Conservation (phyloP, 2,113 vertebrate species). For the Menidia beryllina region DNA sequence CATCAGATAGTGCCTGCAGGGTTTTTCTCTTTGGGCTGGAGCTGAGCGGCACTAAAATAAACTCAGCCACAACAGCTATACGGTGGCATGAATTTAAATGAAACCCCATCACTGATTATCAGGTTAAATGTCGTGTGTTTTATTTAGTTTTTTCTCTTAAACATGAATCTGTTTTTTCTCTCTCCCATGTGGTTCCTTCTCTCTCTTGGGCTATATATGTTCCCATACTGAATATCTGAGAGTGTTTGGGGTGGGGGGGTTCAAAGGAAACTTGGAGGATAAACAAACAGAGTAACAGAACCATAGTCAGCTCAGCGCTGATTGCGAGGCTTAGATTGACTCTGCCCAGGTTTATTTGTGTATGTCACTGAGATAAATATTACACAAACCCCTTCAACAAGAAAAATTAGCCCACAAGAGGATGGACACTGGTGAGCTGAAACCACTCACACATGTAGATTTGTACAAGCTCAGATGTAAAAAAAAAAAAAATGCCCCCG, state of each 20-base stretch:
- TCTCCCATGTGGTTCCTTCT: constrained; percentile 40
- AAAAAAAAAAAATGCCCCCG: constrained; percentile 28
- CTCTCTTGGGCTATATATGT: constrained; percentile 57
- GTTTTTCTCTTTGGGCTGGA: constrained; percentile 48
- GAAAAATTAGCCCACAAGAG: constrained; percentile 61
- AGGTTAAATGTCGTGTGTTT: constrained; percentile 12
- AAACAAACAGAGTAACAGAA: constrained; percentile 75
- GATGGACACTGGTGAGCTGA: constrained; percentile 86
- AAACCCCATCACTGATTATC: constrained; percentile 38
- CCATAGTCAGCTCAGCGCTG: constrained; percentile 58
- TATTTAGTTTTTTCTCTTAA: background rate
- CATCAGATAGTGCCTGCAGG: constrained; percentile 63
- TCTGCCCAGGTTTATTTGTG: constrained; percentile 78
- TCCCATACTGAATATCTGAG: constrained; percentile 45
- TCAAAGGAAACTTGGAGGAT: constrained; percentile 78
- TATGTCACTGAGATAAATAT: constrained; percentile 78
- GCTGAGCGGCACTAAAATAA: constrained; percentile 43
- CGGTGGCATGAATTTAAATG: constrained; percentile 31
- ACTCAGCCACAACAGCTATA: constrained; percentile 21
- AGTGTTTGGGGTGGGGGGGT: constrained; percentile 58
- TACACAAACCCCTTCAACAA: constrained; percentile 56
- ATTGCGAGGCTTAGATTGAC: constrained; percentile 69
- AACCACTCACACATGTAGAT: constrained; percentile 67
- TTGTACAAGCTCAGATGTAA: constrained; percentile 38
- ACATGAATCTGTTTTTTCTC: constrained; percentile 29